Conservation (phyloP, 2,888 invertebrate species). For the Thecophora atra region DNA sequence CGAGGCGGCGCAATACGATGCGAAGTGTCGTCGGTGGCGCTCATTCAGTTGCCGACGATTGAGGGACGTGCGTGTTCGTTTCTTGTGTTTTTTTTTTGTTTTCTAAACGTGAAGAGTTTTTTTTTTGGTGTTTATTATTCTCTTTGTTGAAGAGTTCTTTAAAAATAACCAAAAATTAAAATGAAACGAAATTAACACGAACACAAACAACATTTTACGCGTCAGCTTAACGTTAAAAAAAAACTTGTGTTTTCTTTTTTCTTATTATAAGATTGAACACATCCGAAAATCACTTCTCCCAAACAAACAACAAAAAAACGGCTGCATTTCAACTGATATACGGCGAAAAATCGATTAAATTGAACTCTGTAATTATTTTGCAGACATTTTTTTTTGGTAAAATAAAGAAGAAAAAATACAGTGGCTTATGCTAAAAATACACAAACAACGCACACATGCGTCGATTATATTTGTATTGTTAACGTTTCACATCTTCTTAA, state of each 20-base stretch:
- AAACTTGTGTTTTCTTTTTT: background rate
- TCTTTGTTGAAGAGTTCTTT: background rate
- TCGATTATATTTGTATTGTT: too few species aligned
- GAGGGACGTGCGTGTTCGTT: background rate
- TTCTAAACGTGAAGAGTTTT: background rate
- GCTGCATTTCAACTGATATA: too few species aligned
- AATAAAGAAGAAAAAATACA: background rate
- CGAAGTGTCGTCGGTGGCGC: background rate
- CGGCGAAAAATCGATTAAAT: too few species aligned
- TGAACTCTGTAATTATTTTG: too few species aligned
- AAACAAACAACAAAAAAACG: too few species aligned
- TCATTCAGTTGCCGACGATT: constrained; percentile 1
- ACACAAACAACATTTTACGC: too few species aligned
- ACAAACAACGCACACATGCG: background rate
- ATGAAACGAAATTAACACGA: too few species aligned
- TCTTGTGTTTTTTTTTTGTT: background rate
- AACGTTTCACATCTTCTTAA: background rate
- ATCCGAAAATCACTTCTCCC: too few species aligned
- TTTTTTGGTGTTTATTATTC: background rate
- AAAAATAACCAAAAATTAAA: too few species aligned
- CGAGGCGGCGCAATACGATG: background rate
- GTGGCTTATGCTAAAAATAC: background rate
- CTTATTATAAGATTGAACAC: background rate
- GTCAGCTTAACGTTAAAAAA: background rate
- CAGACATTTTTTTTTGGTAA: too few species aligned